Evolutionary conservation across 2,888 invertebrate species (phyloP), one percentile per base, ranked within the genome.

Genomic region (Dexiosoma caninum): DNA sequence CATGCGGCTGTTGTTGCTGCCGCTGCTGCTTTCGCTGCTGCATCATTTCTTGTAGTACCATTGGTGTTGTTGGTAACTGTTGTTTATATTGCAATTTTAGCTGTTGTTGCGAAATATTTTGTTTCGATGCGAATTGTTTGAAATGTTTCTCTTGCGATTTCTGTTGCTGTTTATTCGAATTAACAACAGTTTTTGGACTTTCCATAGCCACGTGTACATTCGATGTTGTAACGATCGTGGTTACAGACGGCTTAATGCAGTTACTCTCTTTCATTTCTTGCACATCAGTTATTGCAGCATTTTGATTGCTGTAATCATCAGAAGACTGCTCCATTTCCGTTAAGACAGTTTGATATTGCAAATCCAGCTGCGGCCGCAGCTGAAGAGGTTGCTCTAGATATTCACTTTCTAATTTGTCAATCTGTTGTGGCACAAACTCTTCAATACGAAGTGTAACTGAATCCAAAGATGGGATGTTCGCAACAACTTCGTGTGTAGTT

Each of bases 21-120:
- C 84, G 77, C 37, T 84, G 83, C 37, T 83, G 83, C n/a, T 81
- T 79, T 16, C 83, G 84, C 12, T 83, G 84, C 4, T 84, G 85
- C 8, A 84, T 81, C 5, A 81, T 79, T 4, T 74, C 82, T 6
- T 82, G 82, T 16, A 5, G 82, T 16, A n/a, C n/a, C n/a, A n/a
- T 83, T 9, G 67, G 77, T 82, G 74, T 35, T 82, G 83, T 19
- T 79, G 82, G n/a, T n/a, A n/a, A n/a, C n/a, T 66, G 80, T 10
- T 78, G 82, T 14, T 81, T n/a, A n/a, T n/a, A n/a, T n/a, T n/a
- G n/a, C n/a, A n/a, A n/a, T n/a, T n/a, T n/a, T n/a, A n/a, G n/a
- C n/a, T n/a, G n/a, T n/a, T n/a, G n/a, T n/a, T n/a, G n/a, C n/a
- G n/a, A n/a, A n/a, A n/a, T n/a, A n/a, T n/a, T n/a, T n/a, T n/a